A percentile compares a stretch with the other conserved stretches of the same genome.
Conservation (phyloP, 2,797 vertebrate species). For the Champsocephalus gunnari region DNA sequence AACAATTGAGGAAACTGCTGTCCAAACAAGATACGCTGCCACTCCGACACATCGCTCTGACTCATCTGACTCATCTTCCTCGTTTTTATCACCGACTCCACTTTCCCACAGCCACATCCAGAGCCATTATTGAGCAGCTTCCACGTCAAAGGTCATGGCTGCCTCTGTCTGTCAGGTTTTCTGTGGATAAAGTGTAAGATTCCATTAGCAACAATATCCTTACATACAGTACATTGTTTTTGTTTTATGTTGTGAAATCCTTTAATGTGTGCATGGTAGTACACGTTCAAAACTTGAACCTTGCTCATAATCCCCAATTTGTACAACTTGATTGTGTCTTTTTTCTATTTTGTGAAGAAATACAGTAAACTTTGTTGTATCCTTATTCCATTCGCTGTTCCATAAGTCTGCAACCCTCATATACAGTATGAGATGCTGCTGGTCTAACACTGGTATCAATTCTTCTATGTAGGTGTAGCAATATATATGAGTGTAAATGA, state of each 20-base stretch:
- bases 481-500: conserved; percentile 18
- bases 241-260: too few species aligned
- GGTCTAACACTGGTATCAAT: neutral
- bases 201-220: conserved; percentile 11
- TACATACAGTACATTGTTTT: too few species aligned
- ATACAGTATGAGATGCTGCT: neutral
- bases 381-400: too few species aligned
- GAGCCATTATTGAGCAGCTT: conserved; percentile 34
- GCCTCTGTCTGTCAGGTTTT: conserved; percentile 6
- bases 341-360: too few species aligned
- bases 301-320: too few species aligned
- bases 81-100: conserved; percentile 49
- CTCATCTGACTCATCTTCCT: conserved; percentile 67
- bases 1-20: conserved; percentile 72
- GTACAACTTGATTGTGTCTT: too few species aligned
- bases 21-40: conserved; percentile 77
- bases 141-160: conserved; percentile 39
- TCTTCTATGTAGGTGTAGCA: conserved; percentile 2
- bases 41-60: conserved; percentile 21
- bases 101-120: conserved; percentile 65
- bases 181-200: conserved; percentile 2
- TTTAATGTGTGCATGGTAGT: too few species aligned
- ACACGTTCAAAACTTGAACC: too few species aligned
- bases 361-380: too few species aligned
- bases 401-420: neutral